Conservation (phyloP, 2,797 vertebrate genomes). For the Morus bassanus region DNA sequence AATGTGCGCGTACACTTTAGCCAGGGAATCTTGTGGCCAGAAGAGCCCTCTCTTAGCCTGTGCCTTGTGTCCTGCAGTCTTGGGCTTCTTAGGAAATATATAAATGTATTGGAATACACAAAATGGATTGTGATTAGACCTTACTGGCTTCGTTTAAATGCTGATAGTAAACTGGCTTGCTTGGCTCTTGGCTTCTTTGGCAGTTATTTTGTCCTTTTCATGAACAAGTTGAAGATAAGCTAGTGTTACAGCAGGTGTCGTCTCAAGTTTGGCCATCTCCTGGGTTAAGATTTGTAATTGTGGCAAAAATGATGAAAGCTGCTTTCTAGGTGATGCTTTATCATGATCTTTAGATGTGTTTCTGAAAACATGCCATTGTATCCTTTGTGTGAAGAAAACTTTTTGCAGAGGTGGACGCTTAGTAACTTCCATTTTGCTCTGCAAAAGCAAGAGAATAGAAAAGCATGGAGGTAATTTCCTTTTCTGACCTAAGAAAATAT, state of each 20-base stretch:
- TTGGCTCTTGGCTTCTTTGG: background rate
- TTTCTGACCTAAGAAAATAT: background rate
- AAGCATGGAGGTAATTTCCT: background rate
- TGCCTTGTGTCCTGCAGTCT: background rate
- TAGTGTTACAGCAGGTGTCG: background rate
- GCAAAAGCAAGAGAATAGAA: background rate
- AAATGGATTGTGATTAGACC: background rate
- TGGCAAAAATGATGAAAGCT: background rate
- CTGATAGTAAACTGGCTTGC: background rate
- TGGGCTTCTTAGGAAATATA: background rate
- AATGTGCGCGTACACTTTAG: background rate
- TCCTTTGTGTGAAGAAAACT: background rate
- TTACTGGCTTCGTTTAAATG: background rate
- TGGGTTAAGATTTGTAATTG: background rate
- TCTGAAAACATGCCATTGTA: background rate
- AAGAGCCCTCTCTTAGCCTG: background rate
- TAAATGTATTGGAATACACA: background rate
- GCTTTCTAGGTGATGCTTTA: background rate
- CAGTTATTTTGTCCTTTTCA: background rate
- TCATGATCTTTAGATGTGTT: background rate
- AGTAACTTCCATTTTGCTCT: background rate
- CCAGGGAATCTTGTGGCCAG: background rate
- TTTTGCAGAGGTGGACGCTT: background rate
- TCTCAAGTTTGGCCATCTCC: background rate
- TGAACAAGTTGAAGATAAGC: background rate